A percentile compares a stretch with the other conserved stretches of the same genome.
These are phyloP conservation scores for Sialia sialis DNA, from an alignment of 2,113 vertebrate species.

Conservation along the genomic window DNA sequence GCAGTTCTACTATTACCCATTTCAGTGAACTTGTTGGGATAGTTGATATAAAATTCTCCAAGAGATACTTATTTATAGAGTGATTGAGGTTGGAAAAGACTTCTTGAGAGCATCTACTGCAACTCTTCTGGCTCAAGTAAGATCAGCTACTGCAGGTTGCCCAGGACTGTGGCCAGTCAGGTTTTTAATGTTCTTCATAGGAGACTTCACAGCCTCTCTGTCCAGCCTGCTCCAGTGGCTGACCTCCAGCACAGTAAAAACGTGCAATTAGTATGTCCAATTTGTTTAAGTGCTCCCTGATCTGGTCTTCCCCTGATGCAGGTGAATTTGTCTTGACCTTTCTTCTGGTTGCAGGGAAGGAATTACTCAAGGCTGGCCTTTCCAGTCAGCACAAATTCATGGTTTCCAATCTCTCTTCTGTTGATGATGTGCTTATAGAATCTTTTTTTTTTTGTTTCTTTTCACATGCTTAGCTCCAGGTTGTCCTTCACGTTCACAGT, in stretches of 20 bases:
- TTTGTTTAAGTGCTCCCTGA: neutral
- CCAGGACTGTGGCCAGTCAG: neutral
- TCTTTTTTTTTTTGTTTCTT: neutral
- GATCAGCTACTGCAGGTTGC: neutral
- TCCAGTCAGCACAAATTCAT: neutral
- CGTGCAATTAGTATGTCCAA: fast-evolving
- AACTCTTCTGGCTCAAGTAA: neutral
- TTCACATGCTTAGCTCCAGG: neutral
- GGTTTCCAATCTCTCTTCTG: neutral
- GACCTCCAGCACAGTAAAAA: neutral
- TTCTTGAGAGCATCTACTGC: neutral
- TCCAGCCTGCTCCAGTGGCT: neutral
- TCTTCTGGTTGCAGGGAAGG: neutral
- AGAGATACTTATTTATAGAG: neutral
- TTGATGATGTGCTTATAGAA: neutral
- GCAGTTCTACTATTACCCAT: neutral
- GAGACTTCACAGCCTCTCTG: neutral
- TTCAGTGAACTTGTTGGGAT: neutral
- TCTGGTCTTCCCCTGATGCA: neutral
- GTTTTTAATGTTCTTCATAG: neutral
- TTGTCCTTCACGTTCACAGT: neutral
- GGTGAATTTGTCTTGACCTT: neutral
- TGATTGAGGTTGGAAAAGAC: neutral
- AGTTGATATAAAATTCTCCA: neutral
- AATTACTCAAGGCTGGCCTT: neutral